Evolutionary conservation across 2,888 invertebrate genomes (phyloP).

Genomic region (Mongoloraphidia duomilia): DNA sequence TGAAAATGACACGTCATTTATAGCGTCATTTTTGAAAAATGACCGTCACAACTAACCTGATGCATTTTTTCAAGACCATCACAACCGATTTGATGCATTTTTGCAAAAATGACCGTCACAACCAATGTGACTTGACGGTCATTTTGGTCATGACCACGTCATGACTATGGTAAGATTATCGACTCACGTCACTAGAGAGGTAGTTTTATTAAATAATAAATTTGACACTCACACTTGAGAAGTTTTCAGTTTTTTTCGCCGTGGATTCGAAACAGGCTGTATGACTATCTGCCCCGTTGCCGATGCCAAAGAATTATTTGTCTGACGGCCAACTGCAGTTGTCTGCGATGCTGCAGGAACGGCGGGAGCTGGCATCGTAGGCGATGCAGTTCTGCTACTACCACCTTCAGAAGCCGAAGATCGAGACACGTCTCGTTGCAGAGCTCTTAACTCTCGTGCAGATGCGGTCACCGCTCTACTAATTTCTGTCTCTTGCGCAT

Average conservation of each 20-base stretch:
- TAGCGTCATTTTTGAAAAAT: no score
- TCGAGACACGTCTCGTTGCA: constrained; percentile 6
- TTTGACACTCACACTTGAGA: constrained; percentile 47
- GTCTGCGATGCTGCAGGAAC: constrained; percentile 24
- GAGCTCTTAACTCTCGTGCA: constrained; percentile 5
- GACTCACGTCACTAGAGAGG: no score
- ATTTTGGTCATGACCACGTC: no score
- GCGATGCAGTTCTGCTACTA: constrained; percentile 8
- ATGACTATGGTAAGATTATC: no score
- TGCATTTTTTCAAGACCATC: no score
- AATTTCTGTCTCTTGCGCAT: background rate
- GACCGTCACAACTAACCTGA: no score
- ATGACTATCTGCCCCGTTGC: constrained; percentile 74
- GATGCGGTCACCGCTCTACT: background rate
- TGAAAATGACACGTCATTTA: no score
- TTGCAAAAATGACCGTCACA: no score
- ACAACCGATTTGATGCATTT: no score
- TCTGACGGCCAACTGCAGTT: constrained; percentile 55
- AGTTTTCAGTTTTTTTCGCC: constrained; percentile 44
- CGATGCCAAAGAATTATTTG: constrained; percentile 73
- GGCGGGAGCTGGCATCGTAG: constrained; percentile 15
- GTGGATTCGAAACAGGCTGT: constrained; percentile 30
- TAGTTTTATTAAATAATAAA: no score
- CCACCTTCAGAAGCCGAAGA: constrained; percentile 13
- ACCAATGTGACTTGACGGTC: no score